Base-by-base conservation (phyloP, 2,797 vertebrate genomes). In the Nasua narica region DNA sequence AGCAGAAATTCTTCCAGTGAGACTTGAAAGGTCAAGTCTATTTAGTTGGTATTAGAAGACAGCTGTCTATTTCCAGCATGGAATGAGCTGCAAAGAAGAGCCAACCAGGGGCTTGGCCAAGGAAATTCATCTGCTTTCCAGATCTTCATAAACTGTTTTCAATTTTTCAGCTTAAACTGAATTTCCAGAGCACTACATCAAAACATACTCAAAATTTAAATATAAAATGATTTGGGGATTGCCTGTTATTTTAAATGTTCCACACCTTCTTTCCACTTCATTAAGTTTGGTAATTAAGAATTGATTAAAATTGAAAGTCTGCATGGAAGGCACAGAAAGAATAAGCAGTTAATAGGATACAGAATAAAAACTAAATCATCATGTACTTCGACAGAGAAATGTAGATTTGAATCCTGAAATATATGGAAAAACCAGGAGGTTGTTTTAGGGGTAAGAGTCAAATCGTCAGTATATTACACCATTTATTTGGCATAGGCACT, bases 361-460 rank as follows among this genome's bases (percentile, higher is more conserved):
- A 91, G 72, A 91, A 96, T 87, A 37, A 96, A 94, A 83, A 93
- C 60, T 23, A 95, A 92, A 96, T 60, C 25, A 88, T 77, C 50
- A 35, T 54, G 35, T 56, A 89, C 93, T 67, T 91, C 56, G 91
- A 74, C 25, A 74, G 74, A 89, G 74, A 95, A 97, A 83, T 89
- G 16, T 8, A 92, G 76, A 95, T 23, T 10, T 67, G 76, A 94
- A 79, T 70, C 16, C 15, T 89, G 37, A 94, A 87, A 94, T 32
- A 92, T 0, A 19, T 70, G 88, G 86, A 46, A 85, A 84, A 94
- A 21, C 15, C 11, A 58, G 67, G 77, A 85, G 10, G 35, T 40
- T 37, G 74, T 76, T 84, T 86, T 60, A 90, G 4, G 5, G 7
- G 16, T 58, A 79, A 90, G 89, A 91, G 52, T 82, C 72, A 88